Evolutionary conservation across 2,113 vertebrate species (phyloP).

Genomic region (Oxyura jamaicensis): DNA sequence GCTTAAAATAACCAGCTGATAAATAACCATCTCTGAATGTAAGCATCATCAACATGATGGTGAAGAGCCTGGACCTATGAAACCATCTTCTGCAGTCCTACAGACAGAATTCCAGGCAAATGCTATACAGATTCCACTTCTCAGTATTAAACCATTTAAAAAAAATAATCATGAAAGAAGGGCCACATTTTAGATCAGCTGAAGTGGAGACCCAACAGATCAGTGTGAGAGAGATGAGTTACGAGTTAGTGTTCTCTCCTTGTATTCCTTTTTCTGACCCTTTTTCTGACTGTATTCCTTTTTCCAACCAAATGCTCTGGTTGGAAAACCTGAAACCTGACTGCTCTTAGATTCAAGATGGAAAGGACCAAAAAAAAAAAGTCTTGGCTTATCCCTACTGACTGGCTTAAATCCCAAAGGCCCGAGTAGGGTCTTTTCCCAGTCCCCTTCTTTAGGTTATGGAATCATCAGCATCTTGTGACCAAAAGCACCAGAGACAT

Average conservation of each 20-base stretch:
- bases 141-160: background rate
- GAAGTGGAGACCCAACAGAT: background rate
- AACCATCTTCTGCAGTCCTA: background rate
- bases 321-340: background rate
- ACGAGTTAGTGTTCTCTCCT: background rate
- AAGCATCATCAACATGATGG: background rate
- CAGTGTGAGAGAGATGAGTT: rapidly evolving
- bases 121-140: background rate
- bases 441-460: too few relatives aligned
- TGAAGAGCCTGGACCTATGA: background rate
- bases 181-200: background rate
- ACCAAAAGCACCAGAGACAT: background rate
- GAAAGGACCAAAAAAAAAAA: background rate
- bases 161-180: background rate
- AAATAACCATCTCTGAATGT: background rate
- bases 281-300: too few relatives aligned
- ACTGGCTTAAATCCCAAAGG: background rate
- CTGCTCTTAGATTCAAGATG: too few relatives aligned
- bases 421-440: rapidly evolving
- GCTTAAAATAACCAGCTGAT: background rate
- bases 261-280: rapidly evolving
- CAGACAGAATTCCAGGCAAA: background rate
- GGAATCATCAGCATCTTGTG: background rate
- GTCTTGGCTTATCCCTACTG: too few relatives aligned
- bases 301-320: too few relatives aligned